Conservation (phyloP, 2,113 vertebrate genomes). For the Hiodon alosoides region DNA sequence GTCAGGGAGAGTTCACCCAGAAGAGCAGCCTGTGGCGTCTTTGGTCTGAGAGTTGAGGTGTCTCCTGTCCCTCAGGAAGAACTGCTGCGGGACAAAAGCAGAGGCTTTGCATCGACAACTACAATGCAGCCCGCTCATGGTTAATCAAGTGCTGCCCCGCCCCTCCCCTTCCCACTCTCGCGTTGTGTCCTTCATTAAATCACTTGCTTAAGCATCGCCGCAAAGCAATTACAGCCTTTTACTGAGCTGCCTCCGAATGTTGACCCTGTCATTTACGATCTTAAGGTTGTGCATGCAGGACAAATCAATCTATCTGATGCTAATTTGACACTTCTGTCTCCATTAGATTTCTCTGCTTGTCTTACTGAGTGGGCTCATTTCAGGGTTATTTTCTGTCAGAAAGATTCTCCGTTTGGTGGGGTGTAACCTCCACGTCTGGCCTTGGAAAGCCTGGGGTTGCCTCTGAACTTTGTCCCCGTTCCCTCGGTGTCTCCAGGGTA, state of each 20-base stretch:
- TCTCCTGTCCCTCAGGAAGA: no score
- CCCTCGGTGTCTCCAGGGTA: constrained; percentile 62
- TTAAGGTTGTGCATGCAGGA: background rate
- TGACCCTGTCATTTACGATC: background rate
- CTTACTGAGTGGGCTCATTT: background rate
- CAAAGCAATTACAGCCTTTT: background rate
- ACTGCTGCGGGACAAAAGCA: no score
- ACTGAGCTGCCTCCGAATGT: background rate
- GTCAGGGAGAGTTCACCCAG: background rate
- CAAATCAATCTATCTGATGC: background rate
- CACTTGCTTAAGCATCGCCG: background rate
- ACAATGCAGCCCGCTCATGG: background rate
- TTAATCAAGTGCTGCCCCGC: background rate
- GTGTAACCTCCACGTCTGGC: background rate
- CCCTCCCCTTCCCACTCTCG: no score
- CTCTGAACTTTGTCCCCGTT: background rate
- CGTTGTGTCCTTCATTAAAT: background rate
- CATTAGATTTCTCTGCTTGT: background rate
- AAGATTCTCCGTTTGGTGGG: no score
- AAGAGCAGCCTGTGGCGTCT: background rate
- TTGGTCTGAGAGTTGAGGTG: no score
- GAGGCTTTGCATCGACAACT: background rate
- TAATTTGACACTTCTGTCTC: background rate
- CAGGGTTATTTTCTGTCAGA: background rate
- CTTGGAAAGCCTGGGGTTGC: background rate